phyloP scores from a whole-genome alignment of 2,888 invertebrate species.

The Drosophila recens region DNA sequence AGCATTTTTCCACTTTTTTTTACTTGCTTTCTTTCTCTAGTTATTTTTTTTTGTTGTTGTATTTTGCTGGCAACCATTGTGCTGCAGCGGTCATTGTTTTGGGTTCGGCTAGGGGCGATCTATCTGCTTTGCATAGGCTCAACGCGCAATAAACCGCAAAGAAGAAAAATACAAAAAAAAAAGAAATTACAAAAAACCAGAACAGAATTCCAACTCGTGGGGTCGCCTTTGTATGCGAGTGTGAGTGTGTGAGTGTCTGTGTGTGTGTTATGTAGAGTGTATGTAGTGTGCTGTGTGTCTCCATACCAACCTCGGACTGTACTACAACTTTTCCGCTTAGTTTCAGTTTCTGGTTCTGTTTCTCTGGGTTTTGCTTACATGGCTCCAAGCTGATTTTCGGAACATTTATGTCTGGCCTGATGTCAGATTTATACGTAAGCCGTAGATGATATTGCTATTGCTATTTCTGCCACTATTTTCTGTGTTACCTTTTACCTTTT shows the following conservation, averaged over 20 bases:
- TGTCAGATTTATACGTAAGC: constrained; percentile 32
- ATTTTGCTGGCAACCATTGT: constrained; percentile 45
- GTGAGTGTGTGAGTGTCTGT: constrained; percentile 17
- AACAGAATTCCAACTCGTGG: constrained; percentile 40
- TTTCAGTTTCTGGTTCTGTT: background rate
- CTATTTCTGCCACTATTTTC: background rate
- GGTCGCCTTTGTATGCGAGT: constrained; percentile 22
- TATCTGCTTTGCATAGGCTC: constrained; percentile 52
- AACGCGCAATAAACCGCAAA: constrained; percentile 57
- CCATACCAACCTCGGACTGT: constrained; percentile 41
- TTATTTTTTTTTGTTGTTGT: constrained; percentile 1
- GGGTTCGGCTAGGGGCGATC: constrained; percentile 40
- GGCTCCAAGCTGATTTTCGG: constrained; percentile 41
- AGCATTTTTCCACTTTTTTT: constrained; percentile 16
- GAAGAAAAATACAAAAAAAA: constrained; percentile 3
- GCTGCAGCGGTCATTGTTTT: constrained; percentile 56
- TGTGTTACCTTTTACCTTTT: constrained; percentile 3
- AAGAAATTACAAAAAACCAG: constrained; percentile 10
- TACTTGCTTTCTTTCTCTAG: background rate
- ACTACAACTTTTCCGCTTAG: constrained; percentile 27
- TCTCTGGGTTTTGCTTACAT: constrained; percentile 15
- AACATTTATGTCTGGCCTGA: constrained; percentile 29
- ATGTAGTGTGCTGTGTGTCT: constrained; percentile 28
- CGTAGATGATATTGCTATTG: constrained; percentile 10
- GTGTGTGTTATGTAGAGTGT: constrained; percentile 7